Evolutionary conservation across 2,888 invertebrate genomes (phyloP).

Genomic region (Desoria tigrina): DNA sequence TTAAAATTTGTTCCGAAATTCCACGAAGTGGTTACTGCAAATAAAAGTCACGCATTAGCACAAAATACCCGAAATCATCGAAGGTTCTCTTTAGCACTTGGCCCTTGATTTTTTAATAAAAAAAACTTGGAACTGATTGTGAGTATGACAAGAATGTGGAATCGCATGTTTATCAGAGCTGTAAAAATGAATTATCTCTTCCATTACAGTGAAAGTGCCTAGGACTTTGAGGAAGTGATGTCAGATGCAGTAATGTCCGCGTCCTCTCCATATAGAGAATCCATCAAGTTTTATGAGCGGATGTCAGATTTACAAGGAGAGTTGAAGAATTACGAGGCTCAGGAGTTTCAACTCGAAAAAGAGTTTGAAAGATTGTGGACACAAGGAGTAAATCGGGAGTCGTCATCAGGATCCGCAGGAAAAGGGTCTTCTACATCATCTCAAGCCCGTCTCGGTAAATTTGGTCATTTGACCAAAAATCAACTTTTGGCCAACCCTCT

Average conservation of each 20-base stretch:
- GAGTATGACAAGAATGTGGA: too few relatives aligned
- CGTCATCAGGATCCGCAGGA: neutral
- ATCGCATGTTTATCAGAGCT: neutral
- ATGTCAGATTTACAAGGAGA: constrained; percentile 37
- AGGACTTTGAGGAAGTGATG: neutral
- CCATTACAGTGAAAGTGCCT: neutral
- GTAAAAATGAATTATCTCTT: constrained; percentile 20
- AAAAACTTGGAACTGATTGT: too few relatives aligned
- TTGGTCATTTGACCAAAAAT: constrained; percentile 13
- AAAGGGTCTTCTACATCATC: neutral
- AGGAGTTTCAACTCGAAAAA: constrained; percentile 33
- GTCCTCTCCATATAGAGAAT: constrained; percentile 10
- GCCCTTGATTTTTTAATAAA: too few relatives aligned
- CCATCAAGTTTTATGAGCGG: constrained; percentile 43
- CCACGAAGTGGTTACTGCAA: too few relatives aligned
- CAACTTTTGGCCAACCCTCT: neutral
- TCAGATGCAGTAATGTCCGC: constrained; percentile 5
- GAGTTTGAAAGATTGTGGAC: constrained; percentile 26
- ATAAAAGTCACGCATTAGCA: too few relatives aligned
- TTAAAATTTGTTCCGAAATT: too few relatives aligned
- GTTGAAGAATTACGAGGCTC: constrained; percentile 35
- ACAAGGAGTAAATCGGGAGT: constrained; percentile 3
- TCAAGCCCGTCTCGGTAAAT: neutral
- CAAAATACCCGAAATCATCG: too few relatives aligned
- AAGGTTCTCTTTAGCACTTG: too few relatives aligned